phyloP scores from a whole-genome alignment of 2,797 vertebrate species.

The Hipposideros larvatus region DNA sequence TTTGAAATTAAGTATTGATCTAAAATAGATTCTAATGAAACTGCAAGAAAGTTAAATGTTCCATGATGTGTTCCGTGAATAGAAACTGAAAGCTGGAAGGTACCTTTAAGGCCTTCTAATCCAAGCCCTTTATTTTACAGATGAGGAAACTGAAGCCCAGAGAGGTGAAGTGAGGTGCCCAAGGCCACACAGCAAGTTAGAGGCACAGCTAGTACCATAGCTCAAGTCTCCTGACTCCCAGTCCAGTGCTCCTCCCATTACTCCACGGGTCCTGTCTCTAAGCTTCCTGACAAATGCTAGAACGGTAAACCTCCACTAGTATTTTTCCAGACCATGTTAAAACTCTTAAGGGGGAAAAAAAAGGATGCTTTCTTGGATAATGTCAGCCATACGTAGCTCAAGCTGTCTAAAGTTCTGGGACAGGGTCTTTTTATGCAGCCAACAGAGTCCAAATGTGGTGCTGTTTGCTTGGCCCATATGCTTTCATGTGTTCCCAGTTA shows the following conservation, averaged over 20 bases:
- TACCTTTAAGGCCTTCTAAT: conserved; percentile 82
- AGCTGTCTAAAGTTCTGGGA: conserved; percentile 87
- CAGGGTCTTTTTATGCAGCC: conserved; percentile 88
- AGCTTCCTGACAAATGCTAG: conserved; percentile 85
- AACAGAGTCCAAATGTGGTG: conserved; percentile 86
- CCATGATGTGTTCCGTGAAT: conserved; percentile 60
- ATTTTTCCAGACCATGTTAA: conserved; percentile 85
- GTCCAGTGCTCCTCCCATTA: conserved; percentile 83
- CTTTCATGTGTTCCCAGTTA: conserved; percentile 87
- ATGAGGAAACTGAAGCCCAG: conserved; percentile 86
- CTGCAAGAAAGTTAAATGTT: conserved; percentile 62
- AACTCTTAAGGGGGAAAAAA: conserved; percentile 72
- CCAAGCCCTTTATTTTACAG: conserved; percentile 84
- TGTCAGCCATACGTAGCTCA: conserved; percentile 86
- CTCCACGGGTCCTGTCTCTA: conserved; percentile 83
- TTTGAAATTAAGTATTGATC: conserved; percentile 61
- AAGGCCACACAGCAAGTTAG: conserved; percentile 85
- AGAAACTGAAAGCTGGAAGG: conserved; percentile 70
- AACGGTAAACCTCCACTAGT: conserved; percentile 84
- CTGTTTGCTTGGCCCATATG: conserved; percentile 87
- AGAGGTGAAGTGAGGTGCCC: conserved; percentile 85
- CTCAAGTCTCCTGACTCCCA: conserved; percentile 84
- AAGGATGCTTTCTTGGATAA: conserved; percentile 85
- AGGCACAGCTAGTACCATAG: conserved; percentile 84
- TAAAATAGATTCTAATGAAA: conserved; percentile 61